Base-by-base conservation (phyloP, 1,140 invertebrate genomes). In the Coenobita brevimanus region DNA sequence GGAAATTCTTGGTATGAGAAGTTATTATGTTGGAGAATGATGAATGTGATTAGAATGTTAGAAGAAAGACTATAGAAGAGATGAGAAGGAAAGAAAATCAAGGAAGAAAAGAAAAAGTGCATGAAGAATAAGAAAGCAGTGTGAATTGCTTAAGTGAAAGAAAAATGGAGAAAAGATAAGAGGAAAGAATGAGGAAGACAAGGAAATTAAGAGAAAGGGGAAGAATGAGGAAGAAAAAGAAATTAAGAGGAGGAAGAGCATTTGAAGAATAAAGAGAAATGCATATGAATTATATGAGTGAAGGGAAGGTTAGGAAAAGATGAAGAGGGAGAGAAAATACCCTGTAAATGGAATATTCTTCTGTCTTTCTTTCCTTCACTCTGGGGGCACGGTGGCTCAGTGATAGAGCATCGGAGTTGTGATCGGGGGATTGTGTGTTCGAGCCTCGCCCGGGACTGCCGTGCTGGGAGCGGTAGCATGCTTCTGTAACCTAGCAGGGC, bases 241-340 rank as follows among this genome's bases (percentile, higher is more conserved):
- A 67, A 10, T 6, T 10, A 24, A 73, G 41, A 41, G n/a, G 38
- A 36, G 27, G 4, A 4, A 21, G 30, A 73, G 33, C 13, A n/a
- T n/a, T n/a, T n/a, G n/a, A n/a, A n/a, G n/a, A n/a, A n/a, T n/a
- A n/a, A n/a, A n/a, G n/a, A n/a, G n/a, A 24, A 54, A 33, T 30
- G 21, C 30, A 30, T 24, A 80, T 33, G 3, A 57, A 33, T 27
- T 21, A 60, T 13, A 57, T 30, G 30, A 27, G n/a, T 21, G 54
- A 33, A 17, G 17, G 36, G 78, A 80, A 33, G 57, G 46, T 57
- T 30, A 60, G 27, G 17, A 38, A 33, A 46, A 60, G 50, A 60
- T 41, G 57, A 46, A 80, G 73, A 78, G 73, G 43, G 73, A 78
- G 73, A 78, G 64, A 8, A 24, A 33, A 24, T 67, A n/a, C n/a